Evolutionary conservation across 1,140 invertebrate genomes (phyloP), one percentile per base, ranked within the genome.

Genomic region (Ridgeia piscesae): DNA sequence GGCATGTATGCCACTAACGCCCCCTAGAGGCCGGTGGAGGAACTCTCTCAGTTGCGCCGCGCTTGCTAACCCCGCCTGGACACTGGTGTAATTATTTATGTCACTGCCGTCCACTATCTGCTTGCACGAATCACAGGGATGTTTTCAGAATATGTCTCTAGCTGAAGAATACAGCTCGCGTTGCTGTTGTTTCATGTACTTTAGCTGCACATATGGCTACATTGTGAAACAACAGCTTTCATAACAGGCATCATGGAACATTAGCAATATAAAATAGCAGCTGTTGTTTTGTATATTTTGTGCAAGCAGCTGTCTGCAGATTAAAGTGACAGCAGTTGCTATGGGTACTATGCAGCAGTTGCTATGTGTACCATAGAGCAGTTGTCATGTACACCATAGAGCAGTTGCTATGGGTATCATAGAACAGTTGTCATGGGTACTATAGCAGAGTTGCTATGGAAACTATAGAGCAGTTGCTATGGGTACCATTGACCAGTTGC

Each of bases 61-160:
- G 89, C 34, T 91, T 48, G 89, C 89, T 91, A 48, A 91, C 21
- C 89, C 89, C 31, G 89, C 89, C 89, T 77, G 58, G 58, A 77
- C 58, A 17, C 58, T 42, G 42, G 27, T 21, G 17, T 21, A n/a
- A n/a, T n/a, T n/a, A n/a, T n/a, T n/a, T n/a, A 17, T 17, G 58
- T 9, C 58, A 77, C 58, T 31, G 58, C 58, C 58, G 17, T 77
- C 14, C 58, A 31, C 58, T 77, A 77, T 77, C 27, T 77, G 58
- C 58, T 77, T 77, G 58, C 58, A 27, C 14, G 89, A 91, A 48
- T 91, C 89, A 91, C 89, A 89, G 89, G n/a, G 33, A 89, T 14
- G 6, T 35, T 27, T 21, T 48, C 34, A 35, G 4, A 48, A 48
- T n/a, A 27, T 35, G 89, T 91, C 21, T 9, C 89, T 35, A 48